Evolutionary conservation across 2,888 invertebrate species (phyloP), one percentile per base, ranked within the genome.

Genomic region (Metalampra italica): DNA sequence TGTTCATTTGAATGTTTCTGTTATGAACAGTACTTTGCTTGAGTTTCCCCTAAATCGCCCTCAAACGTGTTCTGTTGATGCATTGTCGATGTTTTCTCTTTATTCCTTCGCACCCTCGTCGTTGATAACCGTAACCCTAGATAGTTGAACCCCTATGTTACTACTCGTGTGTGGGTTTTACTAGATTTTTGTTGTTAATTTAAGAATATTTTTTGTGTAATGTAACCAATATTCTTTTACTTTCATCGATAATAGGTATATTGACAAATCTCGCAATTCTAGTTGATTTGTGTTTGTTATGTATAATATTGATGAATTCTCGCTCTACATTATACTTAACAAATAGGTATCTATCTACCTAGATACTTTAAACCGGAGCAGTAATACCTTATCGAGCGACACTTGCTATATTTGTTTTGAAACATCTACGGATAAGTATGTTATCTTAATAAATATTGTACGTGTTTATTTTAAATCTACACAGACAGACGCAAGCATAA

Each of bases 21-120:
- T 49, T 30, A 32, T 50, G 36, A 38, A 41, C 14, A 37, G 9
- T 9, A 38, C 63, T 45, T 64, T 45, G 53, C 48, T 49, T 49
- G 45, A 48, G 48, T 59, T 55, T 59, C 65, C 66, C 71, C 67
- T 67, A 59, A 56, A 65, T 58, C 66, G 55, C 69, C 66, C 67
- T 66, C 59, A 60, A 68, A 59, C 66, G 64, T 64, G 66, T 63
- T 63, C 60, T 62, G 68, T 75, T 78, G 75, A 75, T 80, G 71
- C 68, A 65, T 72, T 77, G 80, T 74, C 76, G 70, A 75, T 78
- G 74, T 80, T 81, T 78, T 75, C 72, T 72, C 73, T 75, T 36
- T 75, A 74, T 79, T 75, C 66, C 66, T 68, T 78, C 68, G 75
- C 84, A 85, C 88, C 86, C 87, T 83, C 36, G 36, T n/a, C 75